A percentile compares a stretch with the other conserved stretches of the same genome.
Conservation (phyloP, 2,888 invertebrate genomes). For the Trichacis sp. region DNA sequence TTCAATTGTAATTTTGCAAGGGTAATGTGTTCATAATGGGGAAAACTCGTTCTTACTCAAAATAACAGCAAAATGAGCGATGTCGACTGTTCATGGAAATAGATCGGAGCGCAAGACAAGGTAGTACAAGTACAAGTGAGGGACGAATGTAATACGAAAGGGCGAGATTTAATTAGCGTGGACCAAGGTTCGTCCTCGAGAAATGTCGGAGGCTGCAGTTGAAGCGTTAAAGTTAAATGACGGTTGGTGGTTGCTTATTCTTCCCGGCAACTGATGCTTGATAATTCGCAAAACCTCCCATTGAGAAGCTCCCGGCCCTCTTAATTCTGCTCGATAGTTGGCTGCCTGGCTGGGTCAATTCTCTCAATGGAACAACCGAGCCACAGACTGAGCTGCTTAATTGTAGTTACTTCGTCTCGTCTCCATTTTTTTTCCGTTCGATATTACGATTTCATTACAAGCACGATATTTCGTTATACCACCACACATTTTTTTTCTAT, state of each 20-base stretch:
- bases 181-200: conserved; percentile 53
- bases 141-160: neutral
- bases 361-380: conserved; percentile 67
- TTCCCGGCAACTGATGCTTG: conserved; percentile 69
- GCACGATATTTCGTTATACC: conserved; percentile 15
- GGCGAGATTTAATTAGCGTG: conserved; percentile 64
- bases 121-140: neutral
- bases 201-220: conserved; percentile 52
- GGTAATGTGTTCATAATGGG: too few species aligned
- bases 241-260: conserved; percentile 69
- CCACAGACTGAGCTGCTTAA: conserved; percentile 65
- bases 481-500: conserved; percentile 15
- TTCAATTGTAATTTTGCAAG: too few species aligned
- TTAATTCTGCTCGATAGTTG: conserved; percentile 66
- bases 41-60: too few species aligned
- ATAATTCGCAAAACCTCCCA: conserved; percentile 65
- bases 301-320: conserved; percentile 40
- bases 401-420: conserved; percentile 62
- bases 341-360: conserved; percentile 60
- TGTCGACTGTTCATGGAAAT: conserved; percentile 17
- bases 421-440: conserved; percentile 31
- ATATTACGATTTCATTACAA: conserved; percentile 31
- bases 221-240: conserved; percentile 70
- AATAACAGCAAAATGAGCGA: neutral
- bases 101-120: conserved; percentile 31